Conservation (phyloP, 2,113 vertebrate genomes). For the Rhineura floridana region DNA sequence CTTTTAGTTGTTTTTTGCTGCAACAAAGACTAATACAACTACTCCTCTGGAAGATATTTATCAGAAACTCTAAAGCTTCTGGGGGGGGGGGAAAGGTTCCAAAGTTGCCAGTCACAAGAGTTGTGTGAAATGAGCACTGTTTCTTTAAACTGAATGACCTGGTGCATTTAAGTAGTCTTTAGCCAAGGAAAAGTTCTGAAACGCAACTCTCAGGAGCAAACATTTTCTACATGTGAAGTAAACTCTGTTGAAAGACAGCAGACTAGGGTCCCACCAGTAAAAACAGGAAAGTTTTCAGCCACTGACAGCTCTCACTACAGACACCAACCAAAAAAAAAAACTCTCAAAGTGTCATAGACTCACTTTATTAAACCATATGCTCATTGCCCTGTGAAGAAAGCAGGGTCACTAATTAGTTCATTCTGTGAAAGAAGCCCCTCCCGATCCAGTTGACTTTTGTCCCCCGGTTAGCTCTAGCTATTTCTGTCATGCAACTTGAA, state of each 20-base stretch:
- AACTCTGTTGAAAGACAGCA: slow-evolving; percentile 85
- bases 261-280: slow-evolving; percentile 80
- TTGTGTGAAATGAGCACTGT: slow-evolving; percentile 68
- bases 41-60: slow-evolving; percentile 34
- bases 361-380: slow-evolving; percentile 85
- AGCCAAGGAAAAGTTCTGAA: slow-evolving; percentile 83
- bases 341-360: slow-evolving; percentile 79
- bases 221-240: slow-evolving; percentile 85
- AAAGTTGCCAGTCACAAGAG: slow-evolving; percentile 36
- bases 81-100: not conserved
- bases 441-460: slow-evolving; percentile 87
- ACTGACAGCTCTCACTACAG: slow-evolving; percentile 81
- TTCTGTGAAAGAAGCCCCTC: slow-evolving; percentile 85
- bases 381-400: slow-evolving; percentile 83
- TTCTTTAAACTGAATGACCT: slow-evolving; percentile 80
- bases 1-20: too few species aligned
- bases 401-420: slow-evolving; percentile 87
- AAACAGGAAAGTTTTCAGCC: slow-evolving; percentile 83
- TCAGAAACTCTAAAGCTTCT: slow-evolving; percentile 56
- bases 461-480: slow-evolving; percentile 89
- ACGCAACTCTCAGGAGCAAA: slow-evolving; percentile 84
- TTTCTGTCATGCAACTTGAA: slow-evolving; percentile 99
- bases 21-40: too few species aligned
- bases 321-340: too few species aligned
- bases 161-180: slow-evolving; percentile 72